phyloP scores from a whole-genome alignment of 2,113 vertebrate genomes.

The Siphamia tubifer region DNA sequence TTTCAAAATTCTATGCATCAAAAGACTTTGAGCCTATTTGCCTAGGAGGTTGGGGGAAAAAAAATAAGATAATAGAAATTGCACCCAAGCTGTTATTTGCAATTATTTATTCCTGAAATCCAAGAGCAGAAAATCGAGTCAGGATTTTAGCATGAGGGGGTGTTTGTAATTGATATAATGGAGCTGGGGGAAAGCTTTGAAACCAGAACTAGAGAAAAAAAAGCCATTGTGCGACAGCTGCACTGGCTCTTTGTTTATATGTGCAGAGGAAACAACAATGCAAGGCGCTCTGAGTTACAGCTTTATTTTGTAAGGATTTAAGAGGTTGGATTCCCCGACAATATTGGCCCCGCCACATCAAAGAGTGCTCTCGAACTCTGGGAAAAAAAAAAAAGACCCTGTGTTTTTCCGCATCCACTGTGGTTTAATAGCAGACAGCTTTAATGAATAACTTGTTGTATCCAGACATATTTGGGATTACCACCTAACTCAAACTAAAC shows the following conservation, averaged over 20 bases:
- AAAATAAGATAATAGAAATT: constrained; percentile 32
- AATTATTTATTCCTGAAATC: constrained; percentile 55
- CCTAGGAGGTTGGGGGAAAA: not conserved
- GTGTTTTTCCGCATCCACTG: constrained; percentile 5
- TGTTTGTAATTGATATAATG: constrained; percentile 69
- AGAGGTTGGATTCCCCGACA: constrained; percentile 30
- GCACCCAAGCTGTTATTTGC: constrained; percentile 35
- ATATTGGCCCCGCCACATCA: constrained; percentile 43
- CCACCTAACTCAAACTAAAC: constrained; percentile 2
- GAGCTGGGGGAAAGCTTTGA: constrained; percentile 41
- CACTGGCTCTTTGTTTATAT: constrained; percentile 35
- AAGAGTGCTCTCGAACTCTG: constrained; percentile 32
- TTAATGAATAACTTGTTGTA: constrained; percentile 28
- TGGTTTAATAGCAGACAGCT: constrained; percentile 23
- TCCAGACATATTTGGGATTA: not conserved
- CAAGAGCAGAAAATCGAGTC: constrained; percentile 40
- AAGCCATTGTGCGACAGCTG: constrained; percentile 49
- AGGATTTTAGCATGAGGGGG: constrained; percentile 47
- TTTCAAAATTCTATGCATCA: not conserved
- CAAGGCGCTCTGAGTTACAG: constrained; percentile 15
- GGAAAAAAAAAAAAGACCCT: constrained; percentile 17
- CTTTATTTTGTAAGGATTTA: constrained; percentile 51
- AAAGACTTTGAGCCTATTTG: constrained; percentile 10
- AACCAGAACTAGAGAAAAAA: constrained; percentile 47
- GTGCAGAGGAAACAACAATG: constrained; percentile 29